Conservation (phyloP, 1,140 invertebrate species). For the Galleria mellonella region DNA sequence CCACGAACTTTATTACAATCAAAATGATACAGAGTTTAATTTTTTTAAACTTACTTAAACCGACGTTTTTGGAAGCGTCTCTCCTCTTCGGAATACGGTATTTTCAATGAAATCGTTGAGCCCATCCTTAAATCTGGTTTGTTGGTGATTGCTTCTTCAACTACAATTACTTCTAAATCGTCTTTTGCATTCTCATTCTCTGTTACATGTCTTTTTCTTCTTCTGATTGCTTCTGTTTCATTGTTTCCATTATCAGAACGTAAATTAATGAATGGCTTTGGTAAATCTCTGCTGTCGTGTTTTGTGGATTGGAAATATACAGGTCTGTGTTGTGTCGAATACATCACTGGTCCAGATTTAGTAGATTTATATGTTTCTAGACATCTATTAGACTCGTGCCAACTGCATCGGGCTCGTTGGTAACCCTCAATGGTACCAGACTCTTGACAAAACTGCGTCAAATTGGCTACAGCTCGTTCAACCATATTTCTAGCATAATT, state of each 20-base stretch:
- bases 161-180: too few relatives aligned
- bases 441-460: slow-evolving; percentile 32
- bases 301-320: slow-evolving; percentile 26
- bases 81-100: too few relatives aligned
- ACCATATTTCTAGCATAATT: slow-evolving; percentile 26
- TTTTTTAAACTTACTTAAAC: too few relatives aligned
- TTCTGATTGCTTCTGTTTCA: background rate
- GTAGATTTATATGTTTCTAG: slow-evolving; percentile 25
- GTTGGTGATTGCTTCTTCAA: too few relatives aligned
- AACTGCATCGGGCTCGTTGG: slow-evolving; percentile 15
- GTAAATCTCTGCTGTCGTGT: slow-evolving; percentile 11
- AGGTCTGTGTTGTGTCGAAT: slow-evolving; percentile 45
- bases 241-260: slow-evolving; percentile 15
- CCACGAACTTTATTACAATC: too few relatives aligned
- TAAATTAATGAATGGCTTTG: slow-evolving; percentile 5
- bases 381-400: slow-evolving; percentile 10
- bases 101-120: too few relatives aligned
- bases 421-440: slow-evolving; percentile 25
- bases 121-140: too few relatives aligned
- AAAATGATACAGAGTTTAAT: too few relatives aligned
- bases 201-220: background rate
- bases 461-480: slow-evolving; percentile 22
- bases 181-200: too few relatives aligned
- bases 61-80: too few relatives aligned
- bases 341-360: slow-evolving; percentile 19